Conservation (phyloP, 2,797 vertebrate genomes). For the Chelon labrosus region DNA sequence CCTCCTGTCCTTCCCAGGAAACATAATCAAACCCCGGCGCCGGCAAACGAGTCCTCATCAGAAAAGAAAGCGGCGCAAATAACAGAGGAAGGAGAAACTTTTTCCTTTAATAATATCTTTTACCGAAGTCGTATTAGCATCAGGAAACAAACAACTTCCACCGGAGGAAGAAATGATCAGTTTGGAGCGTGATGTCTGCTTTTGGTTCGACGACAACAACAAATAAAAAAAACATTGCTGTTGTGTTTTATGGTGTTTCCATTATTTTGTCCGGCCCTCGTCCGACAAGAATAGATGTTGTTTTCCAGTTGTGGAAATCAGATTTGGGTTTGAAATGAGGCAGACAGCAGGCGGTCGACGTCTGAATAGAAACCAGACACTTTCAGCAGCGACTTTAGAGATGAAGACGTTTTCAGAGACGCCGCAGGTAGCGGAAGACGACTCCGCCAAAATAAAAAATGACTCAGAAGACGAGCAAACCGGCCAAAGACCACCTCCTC, state of each 20-base stretch:
- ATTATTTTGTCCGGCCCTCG: not conserved
- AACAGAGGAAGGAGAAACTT: not conserved
- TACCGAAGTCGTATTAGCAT: not conserved
- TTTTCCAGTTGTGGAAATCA: not conserved
- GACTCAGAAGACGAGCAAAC: not conserved
- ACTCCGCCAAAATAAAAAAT: not conserved
- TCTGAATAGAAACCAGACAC: not conserved
- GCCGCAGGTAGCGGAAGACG: not conserved
- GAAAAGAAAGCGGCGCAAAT: not conserved
- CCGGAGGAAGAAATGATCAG: not conserved
- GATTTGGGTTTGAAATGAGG: not conserved
- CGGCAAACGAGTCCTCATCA: not conserved
- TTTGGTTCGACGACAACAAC: not conserved
- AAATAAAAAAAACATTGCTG: not conserved
- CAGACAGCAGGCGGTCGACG: slow-evolving; percentile 2
- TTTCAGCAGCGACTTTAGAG: not conserved
- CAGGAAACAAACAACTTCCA: slow-evolving; percentile 2
- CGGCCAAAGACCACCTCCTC: not conserved
- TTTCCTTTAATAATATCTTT: not conserved
- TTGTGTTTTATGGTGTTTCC: not conserved
- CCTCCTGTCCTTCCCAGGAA: too few relatives aligned
- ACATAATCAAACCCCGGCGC: too few relatives aligned
- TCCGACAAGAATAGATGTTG: not conserved
- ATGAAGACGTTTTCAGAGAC: not conserved
- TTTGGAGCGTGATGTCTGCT: not conserved